Percentiles rank a stretch among this genome's conserved stretches.
phyloP scores from a whole-genome alignment of 2,888 invertebrate species.

The Pardosa pseudoannulata region DNA sequence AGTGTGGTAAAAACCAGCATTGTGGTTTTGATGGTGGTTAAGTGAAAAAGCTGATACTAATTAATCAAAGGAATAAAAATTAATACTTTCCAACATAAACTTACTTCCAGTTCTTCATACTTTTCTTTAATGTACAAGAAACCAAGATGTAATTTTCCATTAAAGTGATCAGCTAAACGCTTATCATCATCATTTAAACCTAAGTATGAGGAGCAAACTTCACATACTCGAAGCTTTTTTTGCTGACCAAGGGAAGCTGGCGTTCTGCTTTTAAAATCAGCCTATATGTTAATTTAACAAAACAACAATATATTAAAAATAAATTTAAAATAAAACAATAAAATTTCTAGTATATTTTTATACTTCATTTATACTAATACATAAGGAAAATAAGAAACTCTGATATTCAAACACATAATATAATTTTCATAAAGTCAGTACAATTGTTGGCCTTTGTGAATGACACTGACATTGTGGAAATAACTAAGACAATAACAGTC shows the following conservation, averaged over 20 bases:
- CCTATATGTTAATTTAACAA: slow-evolving; percentile 79
- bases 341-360: neutral
- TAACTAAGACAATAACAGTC: no score
- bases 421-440: no score
- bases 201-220: slow-evolving; percentile 97
- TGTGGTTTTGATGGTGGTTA: no score
- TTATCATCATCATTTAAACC: slow-evolving; percentile 99
- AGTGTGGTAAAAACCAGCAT: no score
- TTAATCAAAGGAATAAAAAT: no score
- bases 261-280: slow-evolving; percentile 97
- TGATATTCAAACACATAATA: no score
- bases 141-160: slow-evolving; percentile 99
- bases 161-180: slow-evolving; percentile 98
- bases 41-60: no score
- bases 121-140: slow-evolving; percentile 89
- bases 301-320: slow-evolving; percentile 45
- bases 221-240: slow-evolving; percentile 97
- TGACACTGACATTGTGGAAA: no score
- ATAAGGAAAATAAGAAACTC: no score
- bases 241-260: slow-evolving; percentile 95
- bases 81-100: neutral
- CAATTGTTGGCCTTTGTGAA: no score
- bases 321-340: neutral
- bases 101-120: slow-evolving; percentile 61
- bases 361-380: neutral